phyloP scores from a whole-genome alignment of 2,113 vertebrate species.

The Hippocampus abdominalis region DNA sequence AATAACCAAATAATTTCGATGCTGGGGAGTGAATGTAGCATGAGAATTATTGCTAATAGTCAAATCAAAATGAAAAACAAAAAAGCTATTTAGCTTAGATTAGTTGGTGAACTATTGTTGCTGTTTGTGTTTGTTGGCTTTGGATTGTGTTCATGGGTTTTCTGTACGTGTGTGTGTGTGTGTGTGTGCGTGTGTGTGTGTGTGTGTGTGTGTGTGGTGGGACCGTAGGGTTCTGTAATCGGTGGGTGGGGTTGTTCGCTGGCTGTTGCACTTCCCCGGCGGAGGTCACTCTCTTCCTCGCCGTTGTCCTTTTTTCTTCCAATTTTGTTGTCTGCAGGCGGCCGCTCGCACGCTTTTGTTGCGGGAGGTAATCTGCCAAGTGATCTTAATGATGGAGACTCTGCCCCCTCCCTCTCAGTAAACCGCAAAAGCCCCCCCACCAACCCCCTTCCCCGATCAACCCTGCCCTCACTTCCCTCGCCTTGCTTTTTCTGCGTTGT shows the following conservation, averaged over 20 bases:
- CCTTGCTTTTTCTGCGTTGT: conserved; percentile 54
- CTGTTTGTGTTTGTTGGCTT: not conserved
- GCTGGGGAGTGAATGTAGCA: no score
- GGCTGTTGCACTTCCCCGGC: conserved; percentile 34
- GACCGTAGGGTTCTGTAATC: conserved; percentile 12
- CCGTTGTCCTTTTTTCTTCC: conserved; percentile 63
- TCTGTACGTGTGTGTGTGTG: not conserved
- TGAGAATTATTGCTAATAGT: no score
- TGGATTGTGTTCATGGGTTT: not conserved
- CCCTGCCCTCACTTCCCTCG: conserved; percentile 11
- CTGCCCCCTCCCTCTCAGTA: conserved; percentile 34
- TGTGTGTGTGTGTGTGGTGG: not conserved
- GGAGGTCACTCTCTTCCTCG: conserved; percentile 68
- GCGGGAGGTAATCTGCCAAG: conserved; percentile 77
- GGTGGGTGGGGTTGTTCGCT: conserved; percentile 39
- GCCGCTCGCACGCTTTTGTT: conserved; percentile 73
- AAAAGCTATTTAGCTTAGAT: not conserved
- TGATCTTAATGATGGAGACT: conserved; percentile 81
- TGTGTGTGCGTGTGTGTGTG: no score
- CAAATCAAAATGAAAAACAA: not conserved
- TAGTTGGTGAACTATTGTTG: not conserved
- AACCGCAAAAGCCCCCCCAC: conserved; percentile 14
- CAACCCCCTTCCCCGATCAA: conserved; percentile 6
- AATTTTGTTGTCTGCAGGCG: conserved; percentile 69
- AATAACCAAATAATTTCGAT: not conserved